A percentile compares a stretch with the other conserved stretches of the same genome.
Evolutionary conservation across 1,140 invertebrate species (phyloP).

Genomic region (Metopolophium dirhodum): DNA sequence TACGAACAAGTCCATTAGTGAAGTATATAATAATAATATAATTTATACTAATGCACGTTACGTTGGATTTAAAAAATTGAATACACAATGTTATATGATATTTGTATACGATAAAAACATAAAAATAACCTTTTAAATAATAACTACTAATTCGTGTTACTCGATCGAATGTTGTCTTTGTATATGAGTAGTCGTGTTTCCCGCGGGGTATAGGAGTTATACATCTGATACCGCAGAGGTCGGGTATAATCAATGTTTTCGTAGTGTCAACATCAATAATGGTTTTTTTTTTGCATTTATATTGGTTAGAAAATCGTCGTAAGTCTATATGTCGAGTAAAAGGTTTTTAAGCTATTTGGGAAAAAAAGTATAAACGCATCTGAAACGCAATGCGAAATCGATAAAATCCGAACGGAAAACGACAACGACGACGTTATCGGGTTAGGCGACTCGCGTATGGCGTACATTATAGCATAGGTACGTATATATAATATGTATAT

Average conservation of each 20-base stretch:
- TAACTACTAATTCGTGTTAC: neutral
- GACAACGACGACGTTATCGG: slow-evolving; percentile 26
- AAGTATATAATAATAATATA: neutral
- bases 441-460: neutral
- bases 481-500: neutral
- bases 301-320: neutral
- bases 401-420: slow-evolving; percentile 37
- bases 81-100: neutral
- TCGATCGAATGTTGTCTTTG: neutral
- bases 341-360: neutral
- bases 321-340: neutral
- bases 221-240: neutral
- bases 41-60: neutral
- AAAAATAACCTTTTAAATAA: neutral
- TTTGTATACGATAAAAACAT: neutral
- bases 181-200: neutral
- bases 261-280: neutral
- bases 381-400: slow-evolving; percentile 25
- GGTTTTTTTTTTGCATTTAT: neutral
- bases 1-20: neutral
- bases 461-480: neutral
- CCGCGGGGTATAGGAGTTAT: neutral
- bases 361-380: neutral
- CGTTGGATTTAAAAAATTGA: neutral
- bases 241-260: neutral